Evolutionary conservation across 2,797 vertebrate species (phyloP).

Genomic region (Ctenosaura bakeri): DNA sequence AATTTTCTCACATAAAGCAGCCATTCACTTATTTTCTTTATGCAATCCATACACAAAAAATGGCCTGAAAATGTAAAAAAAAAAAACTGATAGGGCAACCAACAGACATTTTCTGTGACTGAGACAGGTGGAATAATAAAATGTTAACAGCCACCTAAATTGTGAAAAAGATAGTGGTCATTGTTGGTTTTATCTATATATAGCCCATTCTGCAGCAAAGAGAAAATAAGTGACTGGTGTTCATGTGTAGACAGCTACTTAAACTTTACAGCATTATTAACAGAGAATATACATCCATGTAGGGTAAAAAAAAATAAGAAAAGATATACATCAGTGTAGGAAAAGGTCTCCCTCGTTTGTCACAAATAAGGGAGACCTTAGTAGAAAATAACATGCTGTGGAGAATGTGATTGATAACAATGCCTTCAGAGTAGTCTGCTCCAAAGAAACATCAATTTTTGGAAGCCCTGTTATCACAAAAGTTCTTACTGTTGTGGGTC

Average conservation of each 20-base stretch:
- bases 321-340: not conserved
- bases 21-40: not conserved
- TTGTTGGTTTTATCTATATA: not conserved
- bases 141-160: too few species aligned
- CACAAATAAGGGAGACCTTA: too few species aligned
- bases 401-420: not conserved
- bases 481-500: too few species aligned
- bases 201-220: not conserved
- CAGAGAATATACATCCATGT: too few species aligned
- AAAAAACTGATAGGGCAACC: not conserved
- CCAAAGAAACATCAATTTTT: not conserved
- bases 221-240: not conserved
- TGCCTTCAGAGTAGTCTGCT: not conserved
- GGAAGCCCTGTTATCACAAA: too few species aligned
- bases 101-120: not conserved
- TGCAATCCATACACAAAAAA: not conserved
- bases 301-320: not conserved
- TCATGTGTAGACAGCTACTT: too few species aligned
- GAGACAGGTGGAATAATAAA: too few species aligned
- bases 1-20: not conserved
- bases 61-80: not conserved
- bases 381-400: not conserved
- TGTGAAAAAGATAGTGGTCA: not conserved
- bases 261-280: not conserved
- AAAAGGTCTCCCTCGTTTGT: not conserved